Evolutionary conservation across 2,113 vertebrate genomes (phyloP), one percentile per base, ranked within the genome.

Genomic region (Pteropus alecto): DNA sequence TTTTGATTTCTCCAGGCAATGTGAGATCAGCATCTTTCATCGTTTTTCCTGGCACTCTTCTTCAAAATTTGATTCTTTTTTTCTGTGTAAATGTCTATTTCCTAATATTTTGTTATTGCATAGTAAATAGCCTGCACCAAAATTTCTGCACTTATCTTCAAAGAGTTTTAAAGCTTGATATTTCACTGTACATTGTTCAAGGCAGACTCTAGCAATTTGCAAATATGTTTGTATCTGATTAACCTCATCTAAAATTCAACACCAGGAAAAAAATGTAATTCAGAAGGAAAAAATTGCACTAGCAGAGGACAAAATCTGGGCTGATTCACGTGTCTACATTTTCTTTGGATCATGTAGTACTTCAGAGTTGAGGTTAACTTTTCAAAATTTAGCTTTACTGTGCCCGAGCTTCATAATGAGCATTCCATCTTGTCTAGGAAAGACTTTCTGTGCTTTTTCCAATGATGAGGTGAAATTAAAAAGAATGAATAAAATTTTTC

Each of bases 401-500:
- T 13, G 24, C 28, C 38, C 48, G 35, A 46, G 30, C 61, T 78
- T 63, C 43, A 74, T 51, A 93, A 87, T 70, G 41, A 96, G 58
- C 48, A 56, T 71, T 92, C 71, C 67, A 63, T 51, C 35, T 87
- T 81, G 24, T 61, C 63, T 79, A 79, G 61, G 54, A 41, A 87
- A 73, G 61, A 63, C 18, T 76, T 95, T 54, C 33, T 90, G 35
- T 9, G 65, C 56, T 90, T 84, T 90, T 51, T 33, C 56, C 51
- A 93, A 38, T 33, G 19, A 74, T 63, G 43, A 92, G 14, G 22
- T 92, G 48, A 87, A 16, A 74, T 85, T 73, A 14, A 63, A 90
- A 91, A 85, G 86, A 97, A 87, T 63, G 58, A 87, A 74, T 30
- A 92, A 48, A 48, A 41, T 33, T 76, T 93, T 93, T 91, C 76